Conservation (phyloP, 1,140 invertebrate species). For the Eupristina koningsbergeri region DNA sequence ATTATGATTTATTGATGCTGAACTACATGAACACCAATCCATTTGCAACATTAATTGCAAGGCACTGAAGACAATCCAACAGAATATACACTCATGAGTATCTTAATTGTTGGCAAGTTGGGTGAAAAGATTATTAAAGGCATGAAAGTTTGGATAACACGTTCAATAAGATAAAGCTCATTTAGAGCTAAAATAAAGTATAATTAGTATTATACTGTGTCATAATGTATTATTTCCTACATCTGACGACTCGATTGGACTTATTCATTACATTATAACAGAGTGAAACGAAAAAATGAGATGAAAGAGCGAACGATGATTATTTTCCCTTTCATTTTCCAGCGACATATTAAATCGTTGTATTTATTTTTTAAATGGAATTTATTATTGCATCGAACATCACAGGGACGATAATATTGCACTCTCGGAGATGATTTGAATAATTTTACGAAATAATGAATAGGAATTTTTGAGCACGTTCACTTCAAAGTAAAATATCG, state of each 20-base stretch:
- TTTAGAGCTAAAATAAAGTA: no score
- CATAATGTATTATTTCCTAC: not conserved
- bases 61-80: no score
- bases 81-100: no score
- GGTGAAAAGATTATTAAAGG: no score
- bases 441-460: not conserved
- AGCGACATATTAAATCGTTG: not conserved
- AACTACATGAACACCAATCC: no score
- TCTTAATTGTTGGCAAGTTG: no score
- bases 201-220: not conserved
- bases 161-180: no score
- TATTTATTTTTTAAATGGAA: not conserved
- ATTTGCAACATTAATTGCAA: no score
- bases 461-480: not conserved
- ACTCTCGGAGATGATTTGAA: not conserved
- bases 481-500: not conserved
- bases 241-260: not conserved
- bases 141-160: no score
- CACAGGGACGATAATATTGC: not conserved
- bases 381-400: not conserved
- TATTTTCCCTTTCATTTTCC: not conserved
- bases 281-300: not conserved
- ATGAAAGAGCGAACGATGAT: not conserved
- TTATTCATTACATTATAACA: no score
- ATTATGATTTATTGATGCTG: no score